A percentile compares a stretch with the other conserved stretches of the same genome.
Evolutionary conservation across 2,888 invertebrate genomes (phyloP).

Genomic region (Chrysodeixis includens): DNA sequence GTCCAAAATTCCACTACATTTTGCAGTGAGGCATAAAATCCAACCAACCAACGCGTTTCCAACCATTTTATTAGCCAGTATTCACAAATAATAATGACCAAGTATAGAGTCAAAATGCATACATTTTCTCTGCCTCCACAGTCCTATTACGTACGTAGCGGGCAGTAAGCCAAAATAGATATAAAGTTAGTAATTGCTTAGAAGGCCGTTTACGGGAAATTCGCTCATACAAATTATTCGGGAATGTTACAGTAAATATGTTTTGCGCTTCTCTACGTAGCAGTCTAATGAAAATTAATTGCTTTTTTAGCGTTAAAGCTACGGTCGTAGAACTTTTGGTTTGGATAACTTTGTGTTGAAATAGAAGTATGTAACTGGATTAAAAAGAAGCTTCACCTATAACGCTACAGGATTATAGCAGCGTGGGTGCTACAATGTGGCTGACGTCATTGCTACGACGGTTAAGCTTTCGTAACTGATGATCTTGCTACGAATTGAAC

Average conservation of each 20-base stretch:
- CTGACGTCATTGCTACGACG: conserved; percentile 1
- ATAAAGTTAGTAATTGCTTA: conserved; percentile 68
- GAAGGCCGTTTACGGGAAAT: conserved; percentile 51
- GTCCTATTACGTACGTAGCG: conserved; percentile 48
- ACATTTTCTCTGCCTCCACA: conserved; percentile 55
- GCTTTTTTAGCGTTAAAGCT: not conserved
- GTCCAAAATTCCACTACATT: not conserved
- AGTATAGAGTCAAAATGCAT: conserved; percentile 54
- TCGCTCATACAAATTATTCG: conserved; percentile 29
- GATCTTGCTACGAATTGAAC: not conserved
- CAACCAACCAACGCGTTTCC: conserved; percentile 26
- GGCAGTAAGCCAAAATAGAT: conserved; percentile 69
- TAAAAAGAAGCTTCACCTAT: not conserved
- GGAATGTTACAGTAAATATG: conserved; percentile 8
- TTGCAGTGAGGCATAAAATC: conserved; percentile 18
- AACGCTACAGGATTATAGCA: not conserved
- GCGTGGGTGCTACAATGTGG: not conserved
- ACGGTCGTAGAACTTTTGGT: not conserved
- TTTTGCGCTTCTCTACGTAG: not conserved
- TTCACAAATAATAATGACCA: conserved; percentile 55
- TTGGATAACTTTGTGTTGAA: not conserved
- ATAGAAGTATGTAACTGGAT: not conserved
- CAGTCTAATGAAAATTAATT: not conserved
- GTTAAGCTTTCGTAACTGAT: conserved; percentile 1
- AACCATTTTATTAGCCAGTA: conserved; percentile 41